These are phyloP conservation scores for Pipa parva DNA, from an alignment of 2,113 vertebrate genomes.

Conservation along the genomic window DNA sequence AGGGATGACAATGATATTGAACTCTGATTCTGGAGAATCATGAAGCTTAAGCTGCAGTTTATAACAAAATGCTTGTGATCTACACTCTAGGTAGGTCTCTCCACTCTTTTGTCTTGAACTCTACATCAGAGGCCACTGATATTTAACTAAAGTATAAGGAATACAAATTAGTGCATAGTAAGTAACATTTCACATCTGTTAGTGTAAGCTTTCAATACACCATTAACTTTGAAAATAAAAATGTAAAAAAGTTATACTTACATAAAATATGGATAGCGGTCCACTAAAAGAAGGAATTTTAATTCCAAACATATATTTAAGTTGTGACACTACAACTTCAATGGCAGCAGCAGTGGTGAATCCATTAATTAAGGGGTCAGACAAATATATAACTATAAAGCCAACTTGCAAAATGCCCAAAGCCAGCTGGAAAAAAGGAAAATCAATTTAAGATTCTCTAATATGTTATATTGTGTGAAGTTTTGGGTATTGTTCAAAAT, in stretches of 20 bases:
- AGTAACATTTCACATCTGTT: too few relatives aligned
- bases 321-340: constrained; percentile 88
- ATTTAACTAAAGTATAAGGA: too few relatives aligned
- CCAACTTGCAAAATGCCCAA: constrained; percentile 80
- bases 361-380: constrained; percentile 85
- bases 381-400: constrained; percentile 89
- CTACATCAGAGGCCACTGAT: too few relatives aligned
- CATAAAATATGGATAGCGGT: constrained; percentile 78
- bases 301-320: constrained; percentile 90
- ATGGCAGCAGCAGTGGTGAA: constrained; percentile 90
- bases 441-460: too few relatives aligned
- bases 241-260: constrained; percentile 58
- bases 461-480: neutral
- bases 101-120: too few relatives aligned
- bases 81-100: too few relatives aligned
- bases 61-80: too few relatives aligned
- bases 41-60: too few relatives aligned
- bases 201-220: too few relatives aligned
- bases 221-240: neutral
- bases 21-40: too few relatives aligned
- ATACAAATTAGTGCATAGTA: too few relatives aligned
- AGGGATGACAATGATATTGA: too few relatives aligned
- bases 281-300: constrained; percentile 65
- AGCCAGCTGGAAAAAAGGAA: constrained; percentile 67
- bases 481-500: neutral